Base-by-base conservation (phyloP, 2,888 invertebrate genomes). In the Cephus pygmeus region DNA sequence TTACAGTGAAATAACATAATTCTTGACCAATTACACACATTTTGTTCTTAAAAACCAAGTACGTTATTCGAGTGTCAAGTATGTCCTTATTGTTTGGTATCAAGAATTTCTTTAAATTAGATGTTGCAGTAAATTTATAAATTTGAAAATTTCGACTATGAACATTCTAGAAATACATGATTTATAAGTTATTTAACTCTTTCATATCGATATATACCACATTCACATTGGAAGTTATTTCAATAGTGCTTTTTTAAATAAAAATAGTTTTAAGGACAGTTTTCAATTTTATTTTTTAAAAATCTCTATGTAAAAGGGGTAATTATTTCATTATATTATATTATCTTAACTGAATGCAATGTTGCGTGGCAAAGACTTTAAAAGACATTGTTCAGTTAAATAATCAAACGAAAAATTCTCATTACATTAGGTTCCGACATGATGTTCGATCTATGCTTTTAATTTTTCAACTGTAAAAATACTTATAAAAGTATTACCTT, bases 401-500 rank as follows among this genome's bases (percentile, higher is more conserved):
- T 56, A n/a, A 23, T 75, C 11, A 15, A 6, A 12, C 34, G 9
- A 75, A 31, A 30, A 11, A 34, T 6, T 9, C 11, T 23, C 33
- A 76, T 40, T 69, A 75, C 69, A 68, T 40, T 71, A 34, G 35
- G 33, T 40, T 73, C 31, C 35, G 69, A 34, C 11, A 56, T 23
- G 9, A 23, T 56, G 6, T 4, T 23, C 40, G 6, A 23, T 6
- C 4, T 6, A 56, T 56, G 1, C 15, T 23, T 15, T 56, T 56
- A 15, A 40, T 23, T 23, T 56, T 56, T 23, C 3, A 78, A 74
- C 31, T 69, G 73, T 34, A 30, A 31, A 23, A 75, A 71, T 77
- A 31, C 35, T 73, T 56, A 76, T 40, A 73, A 69, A 76, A 40
- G 69, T 89, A 92, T 92, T 91, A 95, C 96, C 83, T 91, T 91